These are phyloP conservation scores for Corydoras maculifer DNA, from an alignment of 2,113 vertebrate genomes.

Conservation along the genomic window DNA sequence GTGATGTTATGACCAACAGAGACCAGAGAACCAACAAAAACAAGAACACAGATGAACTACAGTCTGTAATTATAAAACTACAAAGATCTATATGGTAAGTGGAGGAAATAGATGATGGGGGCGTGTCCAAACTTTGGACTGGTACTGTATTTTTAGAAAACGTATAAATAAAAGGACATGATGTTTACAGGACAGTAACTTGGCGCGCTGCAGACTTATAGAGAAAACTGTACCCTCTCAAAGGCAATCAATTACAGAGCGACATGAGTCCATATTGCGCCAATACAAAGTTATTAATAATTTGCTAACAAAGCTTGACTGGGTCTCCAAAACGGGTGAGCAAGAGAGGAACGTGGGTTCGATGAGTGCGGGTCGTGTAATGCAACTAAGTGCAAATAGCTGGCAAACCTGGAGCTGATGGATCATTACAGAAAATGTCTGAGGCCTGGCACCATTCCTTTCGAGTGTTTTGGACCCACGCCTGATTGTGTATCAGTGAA, in stretches of 20 bases:
- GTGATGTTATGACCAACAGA: too few relatives aligned
- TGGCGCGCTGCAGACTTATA: constrained; percentile 43
- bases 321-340: constrained; percentile 40
- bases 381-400: constrained; percentile 41
- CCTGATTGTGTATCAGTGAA: constrained; percentile 49
- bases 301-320: constrained; percentile 54
- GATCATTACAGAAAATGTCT: constrained; percentile 34
- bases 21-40: too few relatives aligned
- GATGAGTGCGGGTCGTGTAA: constrained; percentile 37
- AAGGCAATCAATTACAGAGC: constrained; percentile 48
- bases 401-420: constrained; percentile 35
- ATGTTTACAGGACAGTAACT: constrained; percentile 11
- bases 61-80: too few relatives aligned
- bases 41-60: too few relatives aligned
- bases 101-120: too few relatives aligned
- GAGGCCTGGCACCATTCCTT: constrained; percentile 36
- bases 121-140: too few relatives aligned
- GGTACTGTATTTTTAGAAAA: too few relatives aligned
- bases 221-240: constrained; percentile 46
- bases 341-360: constrained; percentile 8
- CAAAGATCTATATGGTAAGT: too few relatives aligned
- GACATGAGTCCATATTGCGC: constrained; percentile 44
- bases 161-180: neutral
- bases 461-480: constrained; percentile 34
- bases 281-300: constrained; percentile 50